Evolutionary conservation across 2,888 invertebrate species (phyloP).

Genomic region (Sycophila texana): DNA sequence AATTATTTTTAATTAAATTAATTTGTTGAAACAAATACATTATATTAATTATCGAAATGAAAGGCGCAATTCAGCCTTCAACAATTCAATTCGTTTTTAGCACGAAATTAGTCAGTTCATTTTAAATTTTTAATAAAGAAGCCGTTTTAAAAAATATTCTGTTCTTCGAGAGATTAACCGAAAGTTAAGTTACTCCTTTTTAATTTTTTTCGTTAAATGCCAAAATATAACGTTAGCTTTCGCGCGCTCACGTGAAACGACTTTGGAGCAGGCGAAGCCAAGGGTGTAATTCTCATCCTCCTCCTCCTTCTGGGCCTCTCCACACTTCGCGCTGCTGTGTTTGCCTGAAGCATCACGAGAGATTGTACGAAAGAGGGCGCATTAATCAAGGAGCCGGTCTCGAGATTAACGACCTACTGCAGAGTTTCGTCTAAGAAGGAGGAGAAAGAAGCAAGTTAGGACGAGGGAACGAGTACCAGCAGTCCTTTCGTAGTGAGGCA

Average conservation of each 20-base stretch:
- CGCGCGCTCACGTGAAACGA: background rate
- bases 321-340: slow-evolving; percentile 9
- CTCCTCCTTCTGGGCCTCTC: background rate
- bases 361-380: slow-evolving; percentile 52
- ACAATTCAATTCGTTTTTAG: too few relatives aligned
- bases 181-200: too few relatives aligned
- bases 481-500: background rate
- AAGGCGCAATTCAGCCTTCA: too few relatives aligned
- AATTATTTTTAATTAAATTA: too few relatives aligned
- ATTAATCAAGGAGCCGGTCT: slow-evolving; percentile 56
- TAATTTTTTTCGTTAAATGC: too few relatives aligned
- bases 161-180: too few relatives aligned
- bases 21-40: too few relatives aligned
- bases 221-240: too few relatives aligned
- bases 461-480: background rate
- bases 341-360: slow-evolving; percentile 41
- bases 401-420: slow-evolving; percentile 58
- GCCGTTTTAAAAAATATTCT: too few relatives aligned
- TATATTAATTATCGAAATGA: too few relatives aligned
- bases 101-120: too few relatives aligned
- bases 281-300: background rate
- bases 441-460: background rate
- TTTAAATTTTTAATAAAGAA: too few relatives aligned
- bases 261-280: background rate
- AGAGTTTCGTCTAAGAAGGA: slow-evolving; percentile 36